These are phyloP conservation scores for Ellobius talpinus DNA, from an alignment of 2,113 vertebrate genomes.

Conservation along the genomic window DNA sequence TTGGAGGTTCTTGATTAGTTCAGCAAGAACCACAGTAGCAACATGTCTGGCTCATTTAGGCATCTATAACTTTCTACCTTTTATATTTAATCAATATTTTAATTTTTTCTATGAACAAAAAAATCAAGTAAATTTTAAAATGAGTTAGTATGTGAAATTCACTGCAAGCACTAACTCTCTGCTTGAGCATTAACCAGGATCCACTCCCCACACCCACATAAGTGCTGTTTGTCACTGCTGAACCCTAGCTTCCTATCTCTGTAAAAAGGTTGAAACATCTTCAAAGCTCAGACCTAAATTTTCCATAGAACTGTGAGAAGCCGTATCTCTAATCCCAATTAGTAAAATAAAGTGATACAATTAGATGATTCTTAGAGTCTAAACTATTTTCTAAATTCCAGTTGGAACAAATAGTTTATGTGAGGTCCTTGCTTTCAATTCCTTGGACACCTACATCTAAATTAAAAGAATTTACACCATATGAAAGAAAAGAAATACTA, in stretches of 20 bases:
- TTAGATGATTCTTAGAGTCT: neutral
- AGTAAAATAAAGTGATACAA: constrained; percentile 10
- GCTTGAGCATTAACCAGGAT: neutral
- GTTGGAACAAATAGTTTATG: neutral
- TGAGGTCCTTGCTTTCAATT: constrained; percentile 23
- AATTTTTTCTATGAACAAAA: neutral
- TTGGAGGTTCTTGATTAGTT: neutral
- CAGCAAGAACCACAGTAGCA: neutral
- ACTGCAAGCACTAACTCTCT: neutral
- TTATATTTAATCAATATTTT: constrained; percentile 43
- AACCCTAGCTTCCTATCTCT: neutral
- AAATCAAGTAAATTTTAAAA: neutral
- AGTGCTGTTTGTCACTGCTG: neutral
- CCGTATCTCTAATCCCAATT: neutral
- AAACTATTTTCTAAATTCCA: constrained; percentile 40
- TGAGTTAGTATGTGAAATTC: neutral
- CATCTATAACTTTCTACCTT: neutral
- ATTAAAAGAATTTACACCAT: constrained; percentile 2
- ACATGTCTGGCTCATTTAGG: neutral
- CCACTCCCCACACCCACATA: neutral
- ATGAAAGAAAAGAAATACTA: constrained; percentile 6
- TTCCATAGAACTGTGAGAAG: neutral
- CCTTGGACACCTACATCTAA: neutral
- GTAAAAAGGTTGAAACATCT: neutral
- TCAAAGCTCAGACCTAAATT: neutral